Base-by-base conservation (phyloP, 2,113 vertebrate genomes). In the Patagioenas fasciata region DNA sequence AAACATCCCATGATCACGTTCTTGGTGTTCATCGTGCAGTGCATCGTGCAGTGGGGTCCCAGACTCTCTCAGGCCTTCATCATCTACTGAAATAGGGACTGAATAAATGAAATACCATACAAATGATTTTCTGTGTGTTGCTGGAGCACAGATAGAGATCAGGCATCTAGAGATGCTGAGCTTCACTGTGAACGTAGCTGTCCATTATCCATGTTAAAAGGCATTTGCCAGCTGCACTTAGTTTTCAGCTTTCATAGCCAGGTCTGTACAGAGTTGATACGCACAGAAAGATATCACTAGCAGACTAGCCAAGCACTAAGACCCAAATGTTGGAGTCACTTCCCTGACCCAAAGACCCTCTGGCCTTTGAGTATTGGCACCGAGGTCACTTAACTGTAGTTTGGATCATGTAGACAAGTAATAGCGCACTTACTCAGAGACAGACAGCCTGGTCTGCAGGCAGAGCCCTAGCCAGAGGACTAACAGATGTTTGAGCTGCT, bases 291-390 rank as follows among this genome's bases (percentile, higher is more conserved):
- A 3, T 51, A 38, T 36, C n/a, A 18, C 26, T 28, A 54, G 24
- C 20, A 29, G 26, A 50, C 44, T 56, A 50, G 53, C 7, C 53
- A 66, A 47, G 6, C 31, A 66, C 18, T 16, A 58, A 67, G 42
- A n/a, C 15, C 7, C 2, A 17, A 42, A 13, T 17, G 7, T 25
- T 51, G 28, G 2, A 0, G 10, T 53, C 36, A 53, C 15, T 72
- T 32, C 15, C 23, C 36, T 72, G 40, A 80, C 12, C 15, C 21
- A 85, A 29, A 26, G 21, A 25, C 38, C 10, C 19, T 67, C 29
- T 48, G 26, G 40, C 40, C 18, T 36, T 16, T 66, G 11, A 31
- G 4, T 56, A 26, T 18, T 44, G 47, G 11, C 20, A 60, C 11
- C 28, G 47, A 66, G 50, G 29, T 17, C 5, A 10, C 21, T 50